These are phyloP conservation scores for Neosilurus mollespiculum DNA, from an alignment of 2,797 vertebrate species.

Conservation along the genomic window DNA sequence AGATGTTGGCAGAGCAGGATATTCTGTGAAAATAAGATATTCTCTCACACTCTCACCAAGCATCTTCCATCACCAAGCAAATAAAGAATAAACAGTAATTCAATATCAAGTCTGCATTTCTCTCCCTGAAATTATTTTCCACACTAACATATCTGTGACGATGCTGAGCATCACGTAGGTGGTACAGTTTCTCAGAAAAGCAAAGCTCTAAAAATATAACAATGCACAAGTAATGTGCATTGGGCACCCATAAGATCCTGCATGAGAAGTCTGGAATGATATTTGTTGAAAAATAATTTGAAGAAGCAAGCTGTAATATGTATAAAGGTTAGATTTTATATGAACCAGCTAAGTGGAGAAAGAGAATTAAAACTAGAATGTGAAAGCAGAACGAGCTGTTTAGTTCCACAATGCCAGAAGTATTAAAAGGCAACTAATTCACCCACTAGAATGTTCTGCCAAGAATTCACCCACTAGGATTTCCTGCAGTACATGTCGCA, in stretches of 20 bases:
- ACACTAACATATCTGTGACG: slow-evolving; percentile 44
- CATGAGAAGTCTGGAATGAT: slow-evolving; percentile 3
- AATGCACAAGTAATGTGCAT: slow-evolving; percentile 31
- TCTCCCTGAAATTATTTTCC: slow-evolving; percentile 49
- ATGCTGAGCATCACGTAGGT: slow-evolving; percentile 40
- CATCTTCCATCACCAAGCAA: slow-evolving; percentile 33
- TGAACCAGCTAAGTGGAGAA: neutral
- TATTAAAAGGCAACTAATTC: slow-evolving; percentile 10
- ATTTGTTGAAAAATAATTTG: slow-evolving; percentile 2
- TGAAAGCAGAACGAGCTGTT: neutral
- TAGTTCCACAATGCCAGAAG: neutral
- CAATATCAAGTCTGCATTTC: slow-evolving; percentile 42
- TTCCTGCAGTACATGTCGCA: neutral
- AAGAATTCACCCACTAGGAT: neutral
- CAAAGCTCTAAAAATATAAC: slow-evolving; percentile 49
- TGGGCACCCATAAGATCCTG: slow-evolving; percentile 11
- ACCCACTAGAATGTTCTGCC: slow-evolving; percentile 1
- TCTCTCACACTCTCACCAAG: slow-evolving; percentile 31
- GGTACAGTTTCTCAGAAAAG: slow-evolving; percentile 43
- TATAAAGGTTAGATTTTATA: neutral
- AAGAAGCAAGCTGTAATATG: slow-evolving; percentile 3
- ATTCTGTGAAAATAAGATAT: slow-evolving; percentile 36
- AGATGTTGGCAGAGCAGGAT: slow-evolving; percentile 41
- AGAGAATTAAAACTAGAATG: neutral
- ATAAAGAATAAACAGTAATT: slow-evolving; percentile 46